Evolutionary conservation across 2,113 vertebrate genomes (phyloP).

Genomic region (Dasyprocta punctata): DNA sequence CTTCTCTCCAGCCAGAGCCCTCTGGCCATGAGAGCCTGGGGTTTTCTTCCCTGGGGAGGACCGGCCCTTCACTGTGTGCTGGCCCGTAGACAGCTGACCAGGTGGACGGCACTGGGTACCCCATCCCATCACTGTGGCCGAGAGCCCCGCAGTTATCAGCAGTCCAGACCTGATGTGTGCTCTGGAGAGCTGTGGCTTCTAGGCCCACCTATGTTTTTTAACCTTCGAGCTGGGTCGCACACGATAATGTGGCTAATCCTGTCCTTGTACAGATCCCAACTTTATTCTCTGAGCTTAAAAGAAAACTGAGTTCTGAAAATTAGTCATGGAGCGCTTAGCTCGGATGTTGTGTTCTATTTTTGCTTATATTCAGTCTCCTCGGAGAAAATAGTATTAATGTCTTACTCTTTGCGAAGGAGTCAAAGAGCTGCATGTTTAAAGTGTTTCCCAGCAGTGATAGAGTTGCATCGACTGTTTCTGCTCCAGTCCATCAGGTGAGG

Average conservation of each 20-base stretch:
- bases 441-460: neutral
- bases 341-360: neutral
- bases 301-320: neutral
- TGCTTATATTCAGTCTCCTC: neutral
- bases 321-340: neutral
- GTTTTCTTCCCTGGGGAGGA: neutral
- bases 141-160: rapidly evolving
- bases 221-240: neutral
- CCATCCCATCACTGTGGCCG: rapidly evolving
- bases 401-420: neutral
- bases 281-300: neutral
- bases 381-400: neutral
- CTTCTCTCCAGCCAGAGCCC: neutral
- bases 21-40: rapidly evolving
- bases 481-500: too few species aligned
- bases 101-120: rapidly evolving
- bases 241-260: neutral
- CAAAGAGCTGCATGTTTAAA: neutral
- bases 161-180: rapidly evolving
- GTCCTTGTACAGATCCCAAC: neutral
- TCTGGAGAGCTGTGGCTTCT: neutral
- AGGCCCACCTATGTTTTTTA: neutral
- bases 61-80: too few species aligned
- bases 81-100: rapidly evolving
- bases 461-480: neutral